Percentiles rank a stretch among this genome's conserved stretches.
Conservation (phyloP, 2,888 invertebrate species). For the Dolichopus griseipennis region DNA sequence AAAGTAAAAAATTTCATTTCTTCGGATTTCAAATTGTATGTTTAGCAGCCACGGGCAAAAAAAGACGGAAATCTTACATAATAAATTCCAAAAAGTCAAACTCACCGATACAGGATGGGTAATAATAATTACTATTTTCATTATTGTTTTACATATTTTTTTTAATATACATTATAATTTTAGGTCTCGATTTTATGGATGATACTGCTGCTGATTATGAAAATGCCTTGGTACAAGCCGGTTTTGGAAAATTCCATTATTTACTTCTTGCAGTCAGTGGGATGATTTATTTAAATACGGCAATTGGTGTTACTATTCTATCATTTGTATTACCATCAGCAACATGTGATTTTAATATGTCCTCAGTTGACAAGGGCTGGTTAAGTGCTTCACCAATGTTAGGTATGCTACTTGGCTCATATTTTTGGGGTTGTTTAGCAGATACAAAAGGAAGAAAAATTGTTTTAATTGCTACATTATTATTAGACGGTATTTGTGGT, state of each 20-base stretch:
- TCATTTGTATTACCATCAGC: constrained; percentile 78
- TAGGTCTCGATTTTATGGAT: constrained; percentile 38
- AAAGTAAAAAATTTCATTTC: not conserved
- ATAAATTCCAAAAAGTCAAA: constrained; percentile 22
- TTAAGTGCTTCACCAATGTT: constrained; percentile 69
- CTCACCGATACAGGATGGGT: constrained; percentile 28
- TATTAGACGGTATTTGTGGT: constrained; percentile 65
- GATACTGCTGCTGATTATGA: constrained; percentile 36
- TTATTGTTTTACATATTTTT: not conserved
- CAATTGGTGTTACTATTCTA: constrained; percentile 69
- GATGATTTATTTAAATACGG: constrained; percentile 73
- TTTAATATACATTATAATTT: constrained; percentile 18
- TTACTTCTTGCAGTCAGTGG: constrained; percentile 66
- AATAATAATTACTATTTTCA: not conserved
- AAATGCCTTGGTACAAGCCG: constrained; percentile 45
- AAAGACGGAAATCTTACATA: constrained; percentile 12
- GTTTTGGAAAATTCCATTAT: constrained; percentile 76
- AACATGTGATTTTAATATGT: constrained; percentile 72
- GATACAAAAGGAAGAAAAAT: constrained; percentile 72
- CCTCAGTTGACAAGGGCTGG: constrained; percentile 68
- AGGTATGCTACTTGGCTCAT: constrained; percentile 74
- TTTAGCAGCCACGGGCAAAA: constrained; percentile 20
- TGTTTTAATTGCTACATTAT: constrained; percentile 61
- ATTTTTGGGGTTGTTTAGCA: constrained; percentile 77
- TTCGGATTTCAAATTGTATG: constrained; percentile 16